Conservation (phyloP, 1,140 invertebrate species). For the Trachelipus rathkii region DNA sequence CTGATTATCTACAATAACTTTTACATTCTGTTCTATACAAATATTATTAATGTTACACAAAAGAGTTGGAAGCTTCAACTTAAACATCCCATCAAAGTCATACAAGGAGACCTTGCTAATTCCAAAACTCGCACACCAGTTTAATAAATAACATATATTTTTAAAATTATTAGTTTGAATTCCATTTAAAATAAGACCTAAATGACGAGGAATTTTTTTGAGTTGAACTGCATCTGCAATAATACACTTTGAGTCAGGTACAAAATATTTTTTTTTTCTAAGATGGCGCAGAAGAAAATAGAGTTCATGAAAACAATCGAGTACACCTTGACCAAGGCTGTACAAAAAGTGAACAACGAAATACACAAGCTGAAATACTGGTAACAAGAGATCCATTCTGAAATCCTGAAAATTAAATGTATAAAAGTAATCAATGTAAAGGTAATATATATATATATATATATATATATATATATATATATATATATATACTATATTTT, state of each 20-base stretch:
- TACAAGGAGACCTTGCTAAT: not conserved
- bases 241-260: not conserved
- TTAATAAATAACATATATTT: constrained; percentile 3
- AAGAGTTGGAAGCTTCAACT: constrained; percentile 3
- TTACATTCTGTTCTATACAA: not conserved
- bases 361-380: constrained; percentile 36
- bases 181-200: not conserved
- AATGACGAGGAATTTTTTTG: not conserved
- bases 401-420: not conserved
- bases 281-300: not conserved
- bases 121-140: not conserved
- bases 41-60: not conserved
- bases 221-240: not conserved
- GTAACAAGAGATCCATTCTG: constrained; percentile 31
- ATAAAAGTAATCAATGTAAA: too few relatives aligned
- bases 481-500: too few relatives aligned
- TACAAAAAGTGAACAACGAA: constrained; percentile 37
- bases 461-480: too few relatives aligned
- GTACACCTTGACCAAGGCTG: constrained; percentile 29
- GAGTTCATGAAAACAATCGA: constrained; percentile 17
- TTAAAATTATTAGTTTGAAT: not conserved
- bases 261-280: not conserved
- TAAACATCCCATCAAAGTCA: not conserved
- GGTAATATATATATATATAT: too few relatives aligned
- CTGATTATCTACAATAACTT: not conserved